A percentile compares a stretch with the other conserved stretches of the same genome.
Evolutionary conservation across 2,888 invertebrate genomes (phyloP).

Genomic region (Charanyca ferruginea): DNA sequence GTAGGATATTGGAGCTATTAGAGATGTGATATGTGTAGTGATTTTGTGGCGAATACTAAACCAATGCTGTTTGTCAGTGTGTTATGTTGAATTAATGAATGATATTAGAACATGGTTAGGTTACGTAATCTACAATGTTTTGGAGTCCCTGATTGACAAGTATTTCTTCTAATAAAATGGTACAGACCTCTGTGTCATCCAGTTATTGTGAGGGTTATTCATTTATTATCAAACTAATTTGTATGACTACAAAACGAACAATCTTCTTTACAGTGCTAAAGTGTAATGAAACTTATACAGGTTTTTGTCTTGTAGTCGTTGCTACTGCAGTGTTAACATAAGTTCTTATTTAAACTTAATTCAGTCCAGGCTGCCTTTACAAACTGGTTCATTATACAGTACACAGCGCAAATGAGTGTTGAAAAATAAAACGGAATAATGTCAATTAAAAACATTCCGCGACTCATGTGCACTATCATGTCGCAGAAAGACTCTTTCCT

Average conservation of each 20-base stretch:
- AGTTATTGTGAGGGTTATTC: conserved; percentile 9
- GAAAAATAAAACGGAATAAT: conserved; percentile 57
- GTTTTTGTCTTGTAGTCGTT: conserved; percentile 28
- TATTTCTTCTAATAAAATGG: conserved; percentile 15
- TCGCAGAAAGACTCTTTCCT: conserved; percentile 72
- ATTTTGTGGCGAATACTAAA: conserved; percentile 35
- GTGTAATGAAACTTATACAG: conserved; percentile 19
- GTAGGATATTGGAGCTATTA: conserved; percentile 46
- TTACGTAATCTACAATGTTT: conserved; percentile 5
- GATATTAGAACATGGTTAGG: not conserved
- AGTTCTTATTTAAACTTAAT: conserved; percentile 40
- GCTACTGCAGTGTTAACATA: conserved; percentile 18
- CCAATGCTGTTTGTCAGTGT: conserved; percentile 15
- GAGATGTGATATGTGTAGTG: conserved; percentile 34
- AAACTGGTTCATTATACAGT: conserved; percentile 44
- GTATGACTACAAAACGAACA: conserved; percentile 3
- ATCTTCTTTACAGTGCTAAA: conserved; percentile 23
- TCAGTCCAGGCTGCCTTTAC: conserved; percentile 20
- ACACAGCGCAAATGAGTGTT: conserved; percentile 31
- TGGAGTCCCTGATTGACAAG: not conserved
- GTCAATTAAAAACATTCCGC: conserved; percentile 64
- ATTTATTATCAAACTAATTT: conserved; percentile 26
- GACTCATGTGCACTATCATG: conserved; percentile 68
- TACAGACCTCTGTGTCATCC: not conserved
- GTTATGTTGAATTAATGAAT: not conserved